Evolutionary conservation across 2,888 invertebrate species (phyloP), one percentile per base, ranked within the genome.

Genomic region (Agrotis exclamationis): DNA sequence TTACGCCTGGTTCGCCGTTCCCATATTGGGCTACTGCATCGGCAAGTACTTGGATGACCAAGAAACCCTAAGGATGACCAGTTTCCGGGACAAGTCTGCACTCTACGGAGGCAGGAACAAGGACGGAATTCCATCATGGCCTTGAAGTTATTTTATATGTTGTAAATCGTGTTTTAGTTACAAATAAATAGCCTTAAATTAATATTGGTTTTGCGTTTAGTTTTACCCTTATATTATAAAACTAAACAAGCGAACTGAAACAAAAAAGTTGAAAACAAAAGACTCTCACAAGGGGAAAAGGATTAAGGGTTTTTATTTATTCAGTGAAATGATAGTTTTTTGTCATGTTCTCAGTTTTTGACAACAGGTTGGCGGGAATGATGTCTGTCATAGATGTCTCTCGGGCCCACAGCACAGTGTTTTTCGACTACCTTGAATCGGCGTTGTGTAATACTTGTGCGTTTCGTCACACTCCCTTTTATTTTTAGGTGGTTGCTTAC

Each of bases 11-110:
- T 85, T 93, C 0, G 89, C 92, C 0, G 54, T 98, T 0, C 98
- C 98, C 0, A 1, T 97, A 0, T 82, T 94, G 33, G 97, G 97
- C 0, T 97, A 90, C 82, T 88, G 93, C 3, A 72, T 98, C 65
- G 98, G 98, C 1, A 95, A 96, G 85, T 97, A 93, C 81, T 86
- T 98, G 68, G 98, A 98, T 88, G 93, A 94, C 6, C 95, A 96
- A 83, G 98, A 98, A 94, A 97, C 97, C 0, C 96, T 97, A 74
- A 96, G 98, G 69, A 97, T 98, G 97, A 96, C 96, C 0, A 93
- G 92, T 82, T 99, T 97, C 91, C 96, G 98, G 73, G 98, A 99
- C 89, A 98, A 98, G 90, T 98, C 98, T 87, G 97, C 97, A 63
- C 93, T 99, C 51, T 99, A 97, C 88, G 98, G 98, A 28, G 96